Conservation (phyloP, 92 coral and sea anemone genomes). For the Bergia sp. region DNA sequence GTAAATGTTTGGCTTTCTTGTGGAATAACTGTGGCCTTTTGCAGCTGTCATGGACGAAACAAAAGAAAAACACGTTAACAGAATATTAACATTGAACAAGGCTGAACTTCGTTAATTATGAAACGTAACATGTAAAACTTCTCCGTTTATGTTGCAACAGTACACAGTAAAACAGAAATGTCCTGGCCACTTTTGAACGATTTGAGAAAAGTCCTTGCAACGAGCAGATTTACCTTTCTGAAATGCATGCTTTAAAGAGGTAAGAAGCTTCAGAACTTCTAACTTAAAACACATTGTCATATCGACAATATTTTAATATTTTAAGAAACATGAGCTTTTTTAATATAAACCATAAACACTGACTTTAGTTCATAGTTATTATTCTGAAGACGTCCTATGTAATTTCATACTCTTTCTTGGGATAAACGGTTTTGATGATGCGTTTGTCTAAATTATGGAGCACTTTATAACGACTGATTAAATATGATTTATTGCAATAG, state of each 20-base stretch:
- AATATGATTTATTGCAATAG: background rate
- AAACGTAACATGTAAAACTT: background rate
- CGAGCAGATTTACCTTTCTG: background rate
- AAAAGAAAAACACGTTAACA: background rate
- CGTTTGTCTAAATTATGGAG: background rate
- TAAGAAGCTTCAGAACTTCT: no score
- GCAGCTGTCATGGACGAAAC: slow-evolving; percentile 4
- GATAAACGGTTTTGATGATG: no score
- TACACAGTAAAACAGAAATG: background rate
- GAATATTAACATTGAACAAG: background rate
- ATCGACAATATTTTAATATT: no score
- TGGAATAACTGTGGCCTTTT: slow-evolving; percentile 17
- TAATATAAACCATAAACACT: background rate
- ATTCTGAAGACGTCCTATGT: background rate
- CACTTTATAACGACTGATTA: background rate
- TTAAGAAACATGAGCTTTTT: no score
- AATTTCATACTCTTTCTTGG: background rate
- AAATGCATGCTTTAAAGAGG: no score
- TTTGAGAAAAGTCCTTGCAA: background rate
- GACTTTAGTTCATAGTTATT: background rate
- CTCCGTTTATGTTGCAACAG: background rate
- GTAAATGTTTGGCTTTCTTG: slow-evolving; percentile 24
- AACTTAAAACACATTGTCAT: background rate
- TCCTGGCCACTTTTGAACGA: background rate
- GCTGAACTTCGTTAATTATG: no score